Evolutionary conservation across 2,888 invertebrate genomes (phyloP), one percentile per base, ranked within the genome.

Genomic region (Machimus rusticus): DNA sequence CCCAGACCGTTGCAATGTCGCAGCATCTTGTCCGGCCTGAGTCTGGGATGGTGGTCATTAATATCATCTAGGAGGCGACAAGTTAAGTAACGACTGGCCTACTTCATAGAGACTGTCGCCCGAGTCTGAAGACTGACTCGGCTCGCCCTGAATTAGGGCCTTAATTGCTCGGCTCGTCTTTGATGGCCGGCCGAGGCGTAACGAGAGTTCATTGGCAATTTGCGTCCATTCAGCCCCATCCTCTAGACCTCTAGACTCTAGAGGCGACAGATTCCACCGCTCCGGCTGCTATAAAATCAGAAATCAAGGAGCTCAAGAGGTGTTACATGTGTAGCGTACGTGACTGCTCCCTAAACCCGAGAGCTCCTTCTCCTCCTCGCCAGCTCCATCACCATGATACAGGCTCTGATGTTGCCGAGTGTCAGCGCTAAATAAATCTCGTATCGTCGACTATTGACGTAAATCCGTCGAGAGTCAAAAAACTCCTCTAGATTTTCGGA

Each of bases 361-460:
- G n/a, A 6, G 19, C 34, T 23, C 19, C 19, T 19, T 12, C 82
- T 74, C 19, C 28, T 16, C 8, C 51, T 51, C 19, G 51, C 16
- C n/a, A 5, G 5, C 51, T 82, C 23, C n/a, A 8, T 9, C n/a
- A 5, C 0, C 46, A 43, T 39, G 39, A 39, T 43, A 43, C 16
- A 74, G 85, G 43, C 14, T 46, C 16, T 46, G 31, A 12, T 66
- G 43, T 5, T 39, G 39, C 37, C 12, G 74, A 74, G 57, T 82
- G 82, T 82, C 82, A 82, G 82, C 76, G 55, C 74, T 86, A 77
- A 86, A 86, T 77, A 86, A 86, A 86, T 43, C 57, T 46, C 51
- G 8, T 74, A 51, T 51, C 86, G 37, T 77, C 86, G 37, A 77
- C 78, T 46, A 81, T 31, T 74, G 74, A 81, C 87, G 87, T 79